phyloP scores from a whole-genome alignment of 2,113 vertebrate genomes.

The Clupea harengus region DNA sequence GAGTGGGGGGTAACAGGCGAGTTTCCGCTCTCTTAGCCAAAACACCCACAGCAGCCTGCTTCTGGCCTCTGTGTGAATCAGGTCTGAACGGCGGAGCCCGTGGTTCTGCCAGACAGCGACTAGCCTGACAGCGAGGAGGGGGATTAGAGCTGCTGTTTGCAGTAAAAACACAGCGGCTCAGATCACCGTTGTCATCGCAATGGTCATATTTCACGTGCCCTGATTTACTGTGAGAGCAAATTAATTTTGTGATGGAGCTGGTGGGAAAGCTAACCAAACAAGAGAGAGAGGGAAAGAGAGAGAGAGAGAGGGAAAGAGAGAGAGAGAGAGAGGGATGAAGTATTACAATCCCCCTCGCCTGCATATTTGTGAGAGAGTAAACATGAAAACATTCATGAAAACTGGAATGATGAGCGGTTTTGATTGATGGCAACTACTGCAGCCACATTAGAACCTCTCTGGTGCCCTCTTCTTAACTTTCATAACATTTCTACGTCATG shows the following conservation, averaged over 20 bases:
- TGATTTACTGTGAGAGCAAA: slow-evolving; percentile 10
- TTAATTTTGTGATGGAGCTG: neutral
- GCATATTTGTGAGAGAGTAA: neutral
- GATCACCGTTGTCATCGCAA: slow-evolving; percentile 1
- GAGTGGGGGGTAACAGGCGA: slow-evolving; percentile 13
- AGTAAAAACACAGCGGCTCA: neutral
- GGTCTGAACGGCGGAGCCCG: neutral
- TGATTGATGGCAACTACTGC: neutral
- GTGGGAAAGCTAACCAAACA: slow-evolving; percentile 6
- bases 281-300: neutral
- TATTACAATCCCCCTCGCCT: neutral
- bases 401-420: neutral
- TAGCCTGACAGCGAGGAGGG: neutral
- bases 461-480: neutral
- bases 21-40: slow-evolving; percentile 43
- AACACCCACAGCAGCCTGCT: slow-evolving; percentile 33
- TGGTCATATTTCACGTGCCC: neutral
- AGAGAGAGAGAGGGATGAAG: neutral
- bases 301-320: neutral
- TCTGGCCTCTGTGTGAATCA: neutral
- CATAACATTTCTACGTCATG: neutral
- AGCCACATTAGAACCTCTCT: neutral
- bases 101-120: neutral
- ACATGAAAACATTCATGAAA: neutral
- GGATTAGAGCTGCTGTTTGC: slow-evolving; percentile 16